Evolutionary conservation across 2,888 invertebrate genomes (phyloP), one percentile per base, ranked within the genome.

Genomic region (Drosophila neotestacea): DNA sequence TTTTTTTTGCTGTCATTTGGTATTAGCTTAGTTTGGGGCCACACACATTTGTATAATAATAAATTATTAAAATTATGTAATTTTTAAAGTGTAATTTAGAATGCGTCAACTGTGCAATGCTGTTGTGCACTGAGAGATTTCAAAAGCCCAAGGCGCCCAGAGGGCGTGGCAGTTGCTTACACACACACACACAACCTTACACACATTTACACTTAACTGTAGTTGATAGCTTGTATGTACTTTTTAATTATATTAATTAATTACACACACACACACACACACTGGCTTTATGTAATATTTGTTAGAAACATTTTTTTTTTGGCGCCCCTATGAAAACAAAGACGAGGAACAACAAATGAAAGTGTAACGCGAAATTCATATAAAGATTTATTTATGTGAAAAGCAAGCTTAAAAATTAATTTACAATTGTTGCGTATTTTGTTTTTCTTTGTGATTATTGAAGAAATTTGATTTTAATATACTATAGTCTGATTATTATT

Each of bases 241-340:
- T 78, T 83, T 82, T 87, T 72, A 83, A 87, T 85, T 87, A 84
- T 78, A 84, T 81, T 84, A 81, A 86, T 81, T 84, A 85, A 70
- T 66, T 62, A 79, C 74, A 75, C 51, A 72, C 70, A 68, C 41
- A 76, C 74, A 75, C 48, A 72, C 68, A 68, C 41, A 51, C 62
- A 72, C 72, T 68, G 77, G 75, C 75, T 67, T 76, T 72, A 76
- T 73, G 77, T 77, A 73, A 65, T 77, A 77, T 66, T 73, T 70
- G 64, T 69, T 69, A 68, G 51, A 58, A 39, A 60, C 34, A 56
- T 54, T 46, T 66, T 54, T 50, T 66, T 63, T 67, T 62, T 55
- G 56, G 73, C 55, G 55, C 59, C 41, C 44, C 44, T 38, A 59
- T 47, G 28, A 63, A 60, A 61, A 30, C 42, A 47, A 64, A 58